Percentiles rank a stretch among this genome's conserved stretches.
These are phyloP conservation scores for Pachymerium ferrugineum DNA, from an alignment of 2,888 invertebrate genomes.

Conservation along the genomic window DNA sequence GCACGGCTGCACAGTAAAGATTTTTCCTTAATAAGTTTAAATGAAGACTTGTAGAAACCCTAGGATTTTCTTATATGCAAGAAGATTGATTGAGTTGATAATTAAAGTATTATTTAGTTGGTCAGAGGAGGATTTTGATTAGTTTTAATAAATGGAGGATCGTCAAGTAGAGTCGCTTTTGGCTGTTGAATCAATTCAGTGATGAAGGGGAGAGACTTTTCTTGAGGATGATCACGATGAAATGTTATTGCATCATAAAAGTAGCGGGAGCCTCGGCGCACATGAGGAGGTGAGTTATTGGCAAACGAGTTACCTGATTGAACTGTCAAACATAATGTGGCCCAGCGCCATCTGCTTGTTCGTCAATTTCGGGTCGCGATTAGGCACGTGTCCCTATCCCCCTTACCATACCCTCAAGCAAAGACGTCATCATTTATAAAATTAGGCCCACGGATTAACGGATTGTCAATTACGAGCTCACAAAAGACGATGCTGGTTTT, in stretches of 20 bases:
- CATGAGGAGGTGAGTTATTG: conserved; percentile 32
- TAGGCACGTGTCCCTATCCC: conserved; percentile 27
- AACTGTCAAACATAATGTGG: conserved; percentile 33
- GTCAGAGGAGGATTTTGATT: no score
- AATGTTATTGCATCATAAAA: conserved; percentile 33
- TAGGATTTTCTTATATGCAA: no score
- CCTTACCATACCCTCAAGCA: not conserved
- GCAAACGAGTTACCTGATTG: conserved; percentile 32
- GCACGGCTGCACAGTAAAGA: no score
- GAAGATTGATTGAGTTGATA: no score
- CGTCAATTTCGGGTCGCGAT: conserved; percentile 32
- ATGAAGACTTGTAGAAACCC: no score
- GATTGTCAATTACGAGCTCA: conserved; percentile 4
- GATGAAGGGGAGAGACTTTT: conserved; percentile 25
- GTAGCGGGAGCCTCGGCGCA: conserved; percentile 23
- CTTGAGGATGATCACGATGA: conserved; percentile 33
- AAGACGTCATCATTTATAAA: conserved; percentile 21
- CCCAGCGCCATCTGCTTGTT: conserved; percentile 32
- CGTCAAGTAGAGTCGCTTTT: conserved; percentile 24
- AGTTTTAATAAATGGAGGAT: no score
- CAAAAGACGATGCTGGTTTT: conserved; percentile 4
- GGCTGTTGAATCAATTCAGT: conserved; percentile 28
- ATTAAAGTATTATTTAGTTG: no score
- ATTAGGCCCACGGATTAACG: not conserved
- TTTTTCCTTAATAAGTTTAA: no score